phyloP scores from a whole-genome alignment of 2,797 vertebrate species.

The Galagoides demidoff region DNA sequence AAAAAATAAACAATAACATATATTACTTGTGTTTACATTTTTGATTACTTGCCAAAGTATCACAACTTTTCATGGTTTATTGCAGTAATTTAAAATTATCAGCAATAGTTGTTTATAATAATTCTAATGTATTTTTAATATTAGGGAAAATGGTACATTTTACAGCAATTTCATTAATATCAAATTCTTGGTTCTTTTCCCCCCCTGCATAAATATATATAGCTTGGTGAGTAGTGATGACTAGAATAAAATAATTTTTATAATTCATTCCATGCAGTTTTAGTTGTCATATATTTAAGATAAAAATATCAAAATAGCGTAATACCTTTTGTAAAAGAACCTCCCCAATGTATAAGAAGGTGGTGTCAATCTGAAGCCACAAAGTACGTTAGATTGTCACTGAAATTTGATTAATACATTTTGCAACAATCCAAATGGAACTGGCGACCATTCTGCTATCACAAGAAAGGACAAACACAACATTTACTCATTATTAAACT shows the following conservation, averaged over 20 bases:
- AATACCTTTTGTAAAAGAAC: not conserved
- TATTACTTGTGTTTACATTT: not conserved
- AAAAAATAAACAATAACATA: not conserved
- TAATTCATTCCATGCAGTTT: not conserved
- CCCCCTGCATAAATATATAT: not conserved
- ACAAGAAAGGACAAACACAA: too few species aligned
- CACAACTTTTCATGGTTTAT: not conserved
- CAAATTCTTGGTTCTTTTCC: not conserved
- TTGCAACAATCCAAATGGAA: too few species aligned
- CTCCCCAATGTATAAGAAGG: not conserved
- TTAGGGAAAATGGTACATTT: not conserved
- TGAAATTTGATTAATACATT: not conserved
- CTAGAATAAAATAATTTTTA: not conserved
- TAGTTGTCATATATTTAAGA: not conserved
- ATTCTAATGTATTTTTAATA: not conserved
- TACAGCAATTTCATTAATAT: not conserved
- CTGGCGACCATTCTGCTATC: too few species aligned
- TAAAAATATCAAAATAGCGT: not conserved
- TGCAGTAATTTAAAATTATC: not conserved
- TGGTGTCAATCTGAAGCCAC: not conserved
- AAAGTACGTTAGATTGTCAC: not conserved
- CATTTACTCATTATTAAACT: too few species aligned
- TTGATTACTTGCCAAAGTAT: not conserved
- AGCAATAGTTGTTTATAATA: not conserved
- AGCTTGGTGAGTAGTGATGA: not conserved